phyloP scores from a whole-genome alignment of 1,140 invertebrate genomes.

The Asobara japonica region DNA sequence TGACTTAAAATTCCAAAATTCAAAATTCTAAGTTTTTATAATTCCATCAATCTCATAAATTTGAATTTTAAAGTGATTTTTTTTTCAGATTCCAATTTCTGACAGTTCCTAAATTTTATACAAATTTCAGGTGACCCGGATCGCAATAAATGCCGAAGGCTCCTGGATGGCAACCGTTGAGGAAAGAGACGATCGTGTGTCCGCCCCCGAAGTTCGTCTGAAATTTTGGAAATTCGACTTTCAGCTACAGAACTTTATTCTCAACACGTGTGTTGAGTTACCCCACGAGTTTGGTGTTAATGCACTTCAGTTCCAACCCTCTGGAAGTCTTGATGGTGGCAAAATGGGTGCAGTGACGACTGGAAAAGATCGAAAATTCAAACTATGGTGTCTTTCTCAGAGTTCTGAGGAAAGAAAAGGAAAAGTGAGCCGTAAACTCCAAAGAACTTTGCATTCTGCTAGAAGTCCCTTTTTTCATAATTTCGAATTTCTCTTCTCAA shows the following conservation, averaged over 20 bases:
- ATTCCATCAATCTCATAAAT: no score
- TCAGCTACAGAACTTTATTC: constrained; percentile 72
- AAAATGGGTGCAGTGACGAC: constrained; percentile 71
- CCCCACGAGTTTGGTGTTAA: constrained; percentile 76
- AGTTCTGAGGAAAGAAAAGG: constrained; percentile 68
- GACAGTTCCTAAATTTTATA: no score
- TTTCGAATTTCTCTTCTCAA: no score
- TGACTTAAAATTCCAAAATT: no score
- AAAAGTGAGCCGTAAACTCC: no score
- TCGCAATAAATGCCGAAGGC: constrained; percentile 74
- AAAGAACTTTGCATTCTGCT: no score
- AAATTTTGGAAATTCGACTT: constrained; percentile 83
- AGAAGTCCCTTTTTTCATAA: no score
- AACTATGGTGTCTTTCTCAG: constrained; percentile 75
- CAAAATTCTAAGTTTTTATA: no score
- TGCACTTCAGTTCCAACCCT: constrained; percentile 73
- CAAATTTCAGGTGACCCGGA: constrained; percentile 75
- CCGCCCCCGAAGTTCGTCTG: constrained; percentile 73
- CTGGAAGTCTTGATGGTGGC: constrained; percentile 54
- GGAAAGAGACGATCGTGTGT: constrained; percentile 69
- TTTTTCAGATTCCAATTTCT: no score
- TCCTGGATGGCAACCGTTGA: constrained; percentile 85
- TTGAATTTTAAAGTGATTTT: no score
- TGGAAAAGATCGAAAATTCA: constrained; percentile 77
- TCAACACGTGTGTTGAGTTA: constrained; percentile 79